phyloP scores from a whole-genome alignment of 1,140 invertebrate species.

The Scaptomyza montana region DNA sequence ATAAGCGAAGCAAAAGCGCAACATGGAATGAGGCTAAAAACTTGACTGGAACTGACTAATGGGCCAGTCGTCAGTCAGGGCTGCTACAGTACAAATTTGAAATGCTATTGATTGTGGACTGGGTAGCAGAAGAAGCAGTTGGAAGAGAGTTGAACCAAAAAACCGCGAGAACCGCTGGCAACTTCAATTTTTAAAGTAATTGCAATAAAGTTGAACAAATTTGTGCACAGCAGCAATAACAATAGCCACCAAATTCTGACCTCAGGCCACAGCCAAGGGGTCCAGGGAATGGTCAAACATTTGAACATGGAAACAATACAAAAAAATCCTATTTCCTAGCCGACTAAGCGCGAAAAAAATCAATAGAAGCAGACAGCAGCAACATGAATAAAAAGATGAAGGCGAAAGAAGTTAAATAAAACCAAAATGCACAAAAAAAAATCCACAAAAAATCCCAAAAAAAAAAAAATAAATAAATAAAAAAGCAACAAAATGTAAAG shows the following conservation, averaged over 20 bases:
- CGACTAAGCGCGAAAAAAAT: constrained; percentile 77
- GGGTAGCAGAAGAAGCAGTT: neutral
- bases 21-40: constrained; percentile 40
- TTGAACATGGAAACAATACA: constrained; percentile 58
- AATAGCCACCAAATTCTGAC: constrained; percentile 52
- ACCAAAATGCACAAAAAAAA: constrained; percentile 54
- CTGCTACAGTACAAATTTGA: constrained; percentile 27
- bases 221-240: constrained; percentile 39
- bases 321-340: constrained; percentile 43
- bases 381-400: constrained; percentile 74
- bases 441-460: constrained; percentile 27
- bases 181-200: constrained; percentile 83
- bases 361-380: constrained; percentile 81
- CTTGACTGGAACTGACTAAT: constrained; percentile 52
- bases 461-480: constrained; percentile 6
- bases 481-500: constrained; percentile 34
- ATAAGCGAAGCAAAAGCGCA: constrained; percentile 46
- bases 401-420: constrained; percentile 63
- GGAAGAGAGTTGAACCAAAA: constrained; percentile 11
- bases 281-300: constrained; percentile 65
- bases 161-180: constrained; percentile 72
- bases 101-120: constrained; percentile 5
- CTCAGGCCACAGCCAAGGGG: constrained; percentile 43
- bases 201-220: constrained; percentile 77
- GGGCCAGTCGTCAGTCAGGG: constrained; percentile 65